Conservation (phyloP, 1,140 invertebrate genomes). For the Aphis gossypii region DNA sequence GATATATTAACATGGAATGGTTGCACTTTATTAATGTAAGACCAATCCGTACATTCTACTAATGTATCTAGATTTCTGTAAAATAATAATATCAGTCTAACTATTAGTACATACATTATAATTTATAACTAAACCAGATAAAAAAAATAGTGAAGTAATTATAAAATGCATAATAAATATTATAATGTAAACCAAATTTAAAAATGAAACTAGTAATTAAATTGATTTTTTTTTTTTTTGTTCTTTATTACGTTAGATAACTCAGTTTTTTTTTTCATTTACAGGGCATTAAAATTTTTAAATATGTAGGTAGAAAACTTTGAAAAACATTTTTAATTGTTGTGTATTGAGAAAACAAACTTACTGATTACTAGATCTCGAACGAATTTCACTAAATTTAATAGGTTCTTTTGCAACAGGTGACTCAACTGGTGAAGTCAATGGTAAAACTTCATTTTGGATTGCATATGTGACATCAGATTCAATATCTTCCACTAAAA, state of each 20-base stretch:
- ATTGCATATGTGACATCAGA: neutral
- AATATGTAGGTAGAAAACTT: neutral
- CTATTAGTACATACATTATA: neutral
- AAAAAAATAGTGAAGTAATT: too few species aligned
- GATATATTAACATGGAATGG: constrained; percentile 89
- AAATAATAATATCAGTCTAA: constrained; percentile 61
- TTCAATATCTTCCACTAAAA: neutral
- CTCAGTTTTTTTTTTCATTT: neutral
- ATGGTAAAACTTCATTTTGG: constrained; percentile 12
- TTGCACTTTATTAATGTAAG: constrained; percentile 85
- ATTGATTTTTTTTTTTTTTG: neutral
- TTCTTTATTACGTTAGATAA: neutral
- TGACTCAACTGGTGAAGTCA: neutral
- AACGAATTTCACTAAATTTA: constrained; percentile 42
- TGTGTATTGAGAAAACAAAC: neutral
- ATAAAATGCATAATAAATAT: neutral
- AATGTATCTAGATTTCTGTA: constrained; percentile 85
- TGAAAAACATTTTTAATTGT: neutral
- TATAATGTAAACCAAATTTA: neutral
- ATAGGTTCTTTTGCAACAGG: constrained; percentile 13
- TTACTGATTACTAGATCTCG: constrained; percentile 34
- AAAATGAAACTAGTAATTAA: neutral
- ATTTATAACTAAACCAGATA: too few species aligned
- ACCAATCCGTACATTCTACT: constrained; percentile 87
- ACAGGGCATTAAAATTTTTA: neutral